phyloP scores from a whole-genome alignment of 2,797 vertebrate species.

The Aulostomus chinensis region DNA sequence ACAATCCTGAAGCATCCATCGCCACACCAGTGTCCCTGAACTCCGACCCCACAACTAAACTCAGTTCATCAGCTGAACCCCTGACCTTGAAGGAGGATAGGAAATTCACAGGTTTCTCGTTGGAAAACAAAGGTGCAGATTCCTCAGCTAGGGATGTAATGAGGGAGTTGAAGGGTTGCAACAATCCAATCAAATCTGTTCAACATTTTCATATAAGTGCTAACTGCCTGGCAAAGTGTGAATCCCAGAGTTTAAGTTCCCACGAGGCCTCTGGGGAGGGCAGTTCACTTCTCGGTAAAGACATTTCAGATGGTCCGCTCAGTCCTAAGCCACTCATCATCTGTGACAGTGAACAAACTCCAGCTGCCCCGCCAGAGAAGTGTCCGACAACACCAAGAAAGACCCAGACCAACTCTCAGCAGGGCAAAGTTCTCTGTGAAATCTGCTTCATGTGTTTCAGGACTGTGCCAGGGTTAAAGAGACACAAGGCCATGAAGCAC shows the following conservation, averaged over 20 bases:
- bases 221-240: slow-evolving; percentile 55
- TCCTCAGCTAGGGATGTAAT: slow-evolving; percentile 36
- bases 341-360: slow-evolving; percentile 60
- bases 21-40: slow-evolving; percentile 31
- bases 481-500: slow-evolving; percentile 95
- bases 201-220: slow-evolving; percentile 50
- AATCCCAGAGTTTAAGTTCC: slow-evolving; percentile 48
- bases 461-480: slow-evolving; percentile 90
- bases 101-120: slow-evolving; percentile 38
- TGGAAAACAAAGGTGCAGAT: slow-evolving; percentile 41
- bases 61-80: slow-evolving; percentile 46
- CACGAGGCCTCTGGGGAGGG: slow-evolving; percentile 43
- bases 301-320: slow-evolving; percentile 60
- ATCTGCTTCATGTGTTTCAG: slow-evolving; percentile 90
- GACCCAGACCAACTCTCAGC: slow-evolving; percentile 59
- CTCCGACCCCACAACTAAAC: slow-evolving; percentile 48
- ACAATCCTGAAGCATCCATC: slow-evolving; percentile 45
- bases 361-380: slow-evolving; percentile 45
- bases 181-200: slow-evolving; percentile 49
- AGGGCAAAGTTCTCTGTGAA: slow-evolving; percentile 84
- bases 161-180: slow-evolving; percentile 52
- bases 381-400: slow-evolving; percentile 61
- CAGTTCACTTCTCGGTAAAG: slow-evolving; percentile 44
- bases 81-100: slow-evolving; percentile 48
- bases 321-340: slow-evolving; percentile 54